Evolutionary conservation across 2,888 invertebrate genomes (phyloP), one percentile per base, ranked within the genome.

Genomic region (Rhogogaster chlorosoma): DNA sequence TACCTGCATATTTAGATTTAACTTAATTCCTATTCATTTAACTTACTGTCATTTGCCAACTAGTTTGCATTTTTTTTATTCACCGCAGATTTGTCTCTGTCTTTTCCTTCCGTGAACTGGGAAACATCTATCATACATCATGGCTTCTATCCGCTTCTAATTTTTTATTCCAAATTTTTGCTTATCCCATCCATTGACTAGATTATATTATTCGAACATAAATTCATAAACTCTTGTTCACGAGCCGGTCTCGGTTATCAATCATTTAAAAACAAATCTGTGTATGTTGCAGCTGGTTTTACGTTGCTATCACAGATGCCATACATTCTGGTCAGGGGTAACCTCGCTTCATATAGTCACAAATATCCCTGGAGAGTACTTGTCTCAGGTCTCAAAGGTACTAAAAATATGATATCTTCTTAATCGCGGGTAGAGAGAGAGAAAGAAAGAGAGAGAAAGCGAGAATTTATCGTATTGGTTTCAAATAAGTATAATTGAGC

Each of bases 271-370:
- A 42, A 22, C 22, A 38, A 71, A 38, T 80, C 38, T 42, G 71
- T 84, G 53, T 78, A 70, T 85, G 86, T 88, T 88, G 77, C 88
- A 88, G 88, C 85, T 88, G 22, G 83, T 85, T 85, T 87, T 86
- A 88, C 71, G 85, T 86, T 87, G 89, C 87, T 88, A 89, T 89
- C 88, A 92, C 91, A 92, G 92, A 98, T 98, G 98, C 98, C 97
- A 95, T 98, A 98, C 96, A 97, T 98, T 95, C 95, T 98, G 95
- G 97, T 98, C 92, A 96, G 97, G 94, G 97, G 97, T 94, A 97
- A 97, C 95, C 95, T 97, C 93, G 97, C 97, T 94, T 97, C 97
- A 80, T 97, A 97, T 94, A 96, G 97, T 94, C 96, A 97, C 94
- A 96, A 96, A 94, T 96, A 97, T 95, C 97, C 97, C 93, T 97